A percentile compares a stretch with the other conserved stretches of the same genome.
phyloP scores from a whole-genome alignment of 64 coral and sea anemone genomes.

The Porites lutea region DNA sequence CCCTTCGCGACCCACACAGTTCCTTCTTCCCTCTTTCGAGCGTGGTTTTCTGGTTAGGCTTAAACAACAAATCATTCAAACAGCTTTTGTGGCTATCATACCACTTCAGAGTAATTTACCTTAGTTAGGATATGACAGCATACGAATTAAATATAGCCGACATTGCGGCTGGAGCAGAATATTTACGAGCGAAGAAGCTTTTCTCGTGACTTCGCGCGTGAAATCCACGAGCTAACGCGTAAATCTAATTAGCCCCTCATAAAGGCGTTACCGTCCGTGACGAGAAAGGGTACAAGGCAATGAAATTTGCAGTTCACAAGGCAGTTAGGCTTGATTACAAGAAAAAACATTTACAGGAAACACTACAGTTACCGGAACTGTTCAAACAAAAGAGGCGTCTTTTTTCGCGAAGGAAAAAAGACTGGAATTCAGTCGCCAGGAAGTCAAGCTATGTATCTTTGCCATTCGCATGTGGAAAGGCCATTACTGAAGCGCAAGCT shows the following conservation, averaged over 20 bases:
- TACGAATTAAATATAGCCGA: background rate
- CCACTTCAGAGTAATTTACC: conserved; percentile 10
- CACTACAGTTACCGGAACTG: conserved; percentile 67
- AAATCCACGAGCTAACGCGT: background rate
- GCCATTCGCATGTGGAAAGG: conserved; percentile 73
- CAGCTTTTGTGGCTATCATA: background rate
- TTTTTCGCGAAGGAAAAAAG: conserved; percentile 74
- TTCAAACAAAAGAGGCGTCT: conserved; percentile 58
- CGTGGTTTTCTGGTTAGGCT: background rate
- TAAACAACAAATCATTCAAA: conserved; percentile 16
- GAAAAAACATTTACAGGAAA: conserved; percentile 87
- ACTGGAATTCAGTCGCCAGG: conserved; percentile 59
- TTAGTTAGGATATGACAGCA: background rate
- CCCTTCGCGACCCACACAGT: background rate
- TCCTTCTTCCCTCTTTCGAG: background rate
- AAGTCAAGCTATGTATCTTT: conserved; percentile 53
- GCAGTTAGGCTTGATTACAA: conserved; percentile 58
- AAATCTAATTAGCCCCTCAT: background rate
- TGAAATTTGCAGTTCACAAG: background rate
- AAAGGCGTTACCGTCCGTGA: background rate
- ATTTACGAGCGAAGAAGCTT: background rate
- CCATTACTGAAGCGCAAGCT: conserved; percentile 36
- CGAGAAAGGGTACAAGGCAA: background rate
- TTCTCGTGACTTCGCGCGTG: background rate
- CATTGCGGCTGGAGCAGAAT: background rate